A percentile compares a stretch with the other conserved stretches of the same genome.
Conservation (phyloP, 2,113 vertebrate genomes). For the Aviceda subcristata region DNA sequence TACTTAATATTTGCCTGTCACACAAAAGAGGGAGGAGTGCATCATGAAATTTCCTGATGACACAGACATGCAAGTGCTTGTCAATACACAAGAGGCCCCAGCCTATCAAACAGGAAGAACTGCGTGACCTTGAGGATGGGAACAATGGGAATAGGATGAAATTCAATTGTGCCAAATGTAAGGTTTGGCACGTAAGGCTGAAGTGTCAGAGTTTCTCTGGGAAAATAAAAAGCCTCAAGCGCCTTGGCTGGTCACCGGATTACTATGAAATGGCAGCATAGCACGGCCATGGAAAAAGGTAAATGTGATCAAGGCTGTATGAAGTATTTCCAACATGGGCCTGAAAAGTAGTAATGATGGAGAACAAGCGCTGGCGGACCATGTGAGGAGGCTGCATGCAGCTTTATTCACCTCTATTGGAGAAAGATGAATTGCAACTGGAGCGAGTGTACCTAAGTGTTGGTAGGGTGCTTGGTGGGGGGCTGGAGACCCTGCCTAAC, state of each 20-base stretch:
- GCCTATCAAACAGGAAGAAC: slow-evolving; percentile 59
- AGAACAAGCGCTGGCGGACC: not conserved
- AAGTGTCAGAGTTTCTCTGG: not conserved
- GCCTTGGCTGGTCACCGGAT: not conserved
- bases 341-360: not conserved
- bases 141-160: slow-evolving; percentile 40
- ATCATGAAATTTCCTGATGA: slow-evolving; percentile 38
- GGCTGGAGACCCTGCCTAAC: not conserved
- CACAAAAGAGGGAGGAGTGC: slow-evolving; percentile 48
- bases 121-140: not conserved
- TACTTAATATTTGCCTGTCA: not conserved
- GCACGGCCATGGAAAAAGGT: not conserved
- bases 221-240: not conserved
- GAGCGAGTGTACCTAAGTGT: not conserved
- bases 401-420: not conserved
- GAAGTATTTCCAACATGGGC: not conserved
- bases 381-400: not conserved
- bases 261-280: not conserved
- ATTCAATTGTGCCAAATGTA: not conserved
- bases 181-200: slow-evolving; percentile 24
- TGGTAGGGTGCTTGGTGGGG: not conserved
- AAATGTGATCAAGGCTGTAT: not conserved
- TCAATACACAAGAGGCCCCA: slow-evolving; percentile 25
- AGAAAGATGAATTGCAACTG: not conserved
- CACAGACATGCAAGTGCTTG: not conserved